A percentile compares a stretch with the other conserved stretches of the same genome.
Conservation (phyloP, 2,113 vertebrate genomes). For the Gymnobelideus leadbeateri region DNA sequence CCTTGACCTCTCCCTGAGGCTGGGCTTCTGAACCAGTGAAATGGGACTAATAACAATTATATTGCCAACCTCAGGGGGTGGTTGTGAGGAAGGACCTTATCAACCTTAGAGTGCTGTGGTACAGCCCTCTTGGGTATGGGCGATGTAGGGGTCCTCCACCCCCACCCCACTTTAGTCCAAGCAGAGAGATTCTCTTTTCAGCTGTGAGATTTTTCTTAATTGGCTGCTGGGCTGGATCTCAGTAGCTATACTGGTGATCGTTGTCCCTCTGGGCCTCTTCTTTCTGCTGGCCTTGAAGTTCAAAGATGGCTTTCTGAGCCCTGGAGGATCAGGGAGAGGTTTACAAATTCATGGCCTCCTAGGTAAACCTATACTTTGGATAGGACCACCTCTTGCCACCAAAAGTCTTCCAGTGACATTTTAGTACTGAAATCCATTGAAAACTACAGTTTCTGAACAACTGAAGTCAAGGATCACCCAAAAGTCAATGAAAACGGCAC, state of each 20-base stretch:
- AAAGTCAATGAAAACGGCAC: not conserved
- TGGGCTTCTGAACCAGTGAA: conserved; percentile 24
- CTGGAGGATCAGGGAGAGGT: not conserved
- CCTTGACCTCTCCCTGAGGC: conserved; percentile 1
- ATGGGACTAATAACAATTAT: not conserved
- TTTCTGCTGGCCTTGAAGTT: not conserved
- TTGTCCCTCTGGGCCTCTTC: not conserved
- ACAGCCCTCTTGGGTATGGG: too few relatives aligned
- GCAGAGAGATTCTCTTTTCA: too few relatives aligned
- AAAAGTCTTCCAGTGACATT: not conserved
- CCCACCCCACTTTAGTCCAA: too few relatives aligned
- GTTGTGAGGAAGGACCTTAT: not conserved
- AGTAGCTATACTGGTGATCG: not conserved
- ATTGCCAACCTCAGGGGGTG: not conserved
- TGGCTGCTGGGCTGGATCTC: not conserved
- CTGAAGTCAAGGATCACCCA: not conserved
- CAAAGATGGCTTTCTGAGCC: not conserved
- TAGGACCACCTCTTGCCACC: not conserved
- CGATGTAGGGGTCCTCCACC: too few relatives aligned
- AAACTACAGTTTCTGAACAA: not conserved
- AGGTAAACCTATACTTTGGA: not conserved
- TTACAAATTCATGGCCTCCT: not conserved
- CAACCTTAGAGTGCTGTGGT: too few relatives aligned
- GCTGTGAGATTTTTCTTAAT: too few relatives aligned
- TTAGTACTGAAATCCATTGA: not conserved